These are phyloP conservation scores for Eupithecia dodoneata DNA, from an alignment of 2,888 invertebrate species.

Conservation along the genomic window DNA sequence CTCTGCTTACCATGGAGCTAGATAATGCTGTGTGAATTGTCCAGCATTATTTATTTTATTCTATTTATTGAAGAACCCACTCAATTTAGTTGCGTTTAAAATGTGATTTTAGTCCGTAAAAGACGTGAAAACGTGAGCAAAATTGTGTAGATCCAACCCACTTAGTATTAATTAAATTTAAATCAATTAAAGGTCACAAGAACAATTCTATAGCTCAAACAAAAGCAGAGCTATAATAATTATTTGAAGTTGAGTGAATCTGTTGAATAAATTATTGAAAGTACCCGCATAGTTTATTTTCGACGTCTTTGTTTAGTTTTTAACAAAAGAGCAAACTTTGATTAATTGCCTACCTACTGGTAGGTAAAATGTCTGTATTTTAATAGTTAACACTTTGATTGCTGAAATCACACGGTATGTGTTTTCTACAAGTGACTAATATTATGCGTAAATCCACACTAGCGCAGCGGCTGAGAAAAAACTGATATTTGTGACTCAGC, in stretches of 20 bases:
- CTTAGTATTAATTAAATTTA: neutral
- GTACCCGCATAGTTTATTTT: constrained; percentile 6
- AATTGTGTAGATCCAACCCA: neutral
- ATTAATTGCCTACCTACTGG: neutral
- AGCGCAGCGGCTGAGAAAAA: too few species aligned
- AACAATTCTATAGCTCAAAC: neutral
- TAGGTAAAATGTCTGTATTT: too few species aligned
- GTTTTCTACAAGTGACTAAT: too few species aligned
- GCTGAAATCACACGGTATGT: too few species aligned
- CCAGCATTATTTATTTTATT: too few species aligned
- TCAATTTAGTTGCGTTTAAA: neutral
- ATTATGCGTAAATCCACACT: too few species aligned
- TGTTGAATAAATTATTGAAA: constrained; percentile 2
- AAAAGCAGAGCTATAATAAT: neutral
- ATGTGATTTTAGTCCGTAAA: neutral
- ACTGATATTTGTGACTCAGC: too few species aligned
- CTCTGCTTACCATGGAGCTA: too few species aligned
- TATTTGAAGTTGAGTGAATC: neutral
- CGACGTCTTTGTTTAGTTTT: neutral
- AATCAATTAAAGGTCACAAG: constrained; percentile 3
- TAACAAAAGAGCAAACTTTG: neutral
- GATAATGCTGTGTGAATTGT: too few species aligned
- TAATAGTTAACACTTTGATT: too few species aligned
- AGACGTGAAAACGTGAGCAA: neutral
- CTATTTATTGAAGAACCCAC: neutral